phyloP scores from a whole-genome alignment of 2,797 vertebrate genomes.

The Poecile montanus region DNA sequence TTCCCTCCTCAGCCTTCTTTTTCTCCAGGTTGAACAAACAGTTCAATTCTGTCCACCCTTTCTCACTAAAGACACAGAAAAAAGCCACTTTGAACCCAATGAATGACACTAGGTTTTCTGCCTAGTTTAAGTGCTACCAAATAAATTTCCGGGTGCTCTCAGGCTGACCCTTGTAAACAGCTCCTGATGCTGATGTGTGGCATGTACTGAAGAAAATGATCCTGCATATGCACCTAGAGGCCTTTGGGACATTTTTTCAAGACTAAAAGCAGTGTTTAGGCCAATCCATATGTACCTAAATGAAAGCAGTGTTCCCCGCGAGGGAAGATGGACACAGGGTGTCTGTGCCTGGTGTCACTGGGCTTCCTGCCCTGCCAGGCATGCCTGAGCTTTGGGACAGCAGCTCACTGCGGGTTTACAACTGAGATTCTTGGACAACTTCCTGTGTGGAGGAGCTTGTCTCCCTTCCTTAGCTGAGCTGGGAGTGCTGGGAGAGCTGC shows the following conservation, averaged over 20 bases:
- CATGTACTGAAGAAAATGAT: not conserved
- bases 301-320: not conserved
- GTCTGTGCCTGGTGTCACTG: not conserved
- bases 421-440: not conserved
- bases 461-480: not conserved
- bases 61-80: not conserved
- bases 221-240: not conserved
- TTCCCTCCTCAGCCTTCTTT: not conserved
- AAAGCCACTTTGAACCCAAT: not conserved
- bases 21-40: not conserved
- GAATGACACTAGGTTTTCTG: not conserved
- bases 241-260: not conserved
- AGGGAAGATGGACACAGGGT: rapidly evolving
- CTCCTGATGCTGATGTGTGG: not conserved
- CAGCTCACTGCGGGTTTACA: not conserved
- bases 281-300: not conserved
- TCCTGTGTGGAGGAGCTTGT: rapidly evolving
- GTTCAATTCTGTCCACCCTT: not conserved
- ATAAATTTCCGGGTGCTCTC: rapidly evolving
- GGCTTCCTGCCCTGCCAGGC: rapidly evolving
- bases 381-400: not conserved
- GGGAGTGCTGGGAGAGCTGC: not conserved
- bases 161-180: not conserved
- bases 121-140: not conserved
- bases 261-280: not conserved